Base-by-base conservation (phyloP, 2,797 vertebrate genomes). In the Aratinga solstitialis region DNA sequence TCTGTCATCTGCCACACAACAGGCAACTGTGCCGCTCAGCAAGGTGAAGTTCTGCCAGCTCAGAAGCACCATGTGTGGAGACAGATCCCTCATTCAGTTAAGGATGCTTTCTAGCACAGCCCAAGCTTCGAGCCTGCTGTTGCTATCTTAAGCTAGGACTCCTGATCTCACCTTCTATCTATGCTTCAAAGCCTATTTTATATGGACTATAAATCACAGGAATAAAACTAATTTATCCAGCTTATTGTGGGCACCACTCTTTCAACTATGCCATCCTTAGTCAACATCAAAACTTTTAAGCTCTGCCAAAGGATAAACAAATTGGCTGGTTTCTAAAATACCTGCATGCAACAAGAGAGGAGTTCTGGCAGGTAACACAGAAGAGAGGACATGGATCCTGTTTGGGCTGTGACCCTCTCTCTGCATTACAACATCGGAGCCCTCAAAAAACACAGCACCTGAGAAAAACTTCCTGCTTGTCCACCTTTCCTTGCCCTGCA, bases 381-480 rank as follows among this genome's bases (percentile, higher is more conserved):
- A 79, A 9, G 7, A 79, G 68, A 4, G 53, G 74, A 66, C 0
- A 0, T n/a, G 38, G 71, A 59, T 76, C 89, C 56, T 71, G 40
- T 13, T 48, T 26, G 47, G 72, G 24, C 78, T 54, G 51, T 54
- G 34, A 36, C 45, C 85, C 69, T 26, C 58, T 59, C 48, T 68
- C 76, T 1, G 2, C 72, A 18, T 85, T 87, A 84, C 47, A 59
- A 45, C 34, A 15, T 21, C 10, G 1, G 53, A n/a, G 29, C 43
- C 19, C 9, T 88, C 63, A n/a, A 34, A 68, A 91, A 89, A 61
- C 76, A 71, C 45, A 40, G 59, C 1, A 4, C 77, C 79, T 56
- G 54, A 51, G 77, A 93, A 90, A 93, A 71, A 69, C 29, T 82
- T 84, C 94, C 96, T 94, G 86, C 56, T 76, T 26, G 7, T 87